phyloP scores from a whole-genome alignment of 92 coral and sea anemone species.

The Porites cylindrica region DNA sequence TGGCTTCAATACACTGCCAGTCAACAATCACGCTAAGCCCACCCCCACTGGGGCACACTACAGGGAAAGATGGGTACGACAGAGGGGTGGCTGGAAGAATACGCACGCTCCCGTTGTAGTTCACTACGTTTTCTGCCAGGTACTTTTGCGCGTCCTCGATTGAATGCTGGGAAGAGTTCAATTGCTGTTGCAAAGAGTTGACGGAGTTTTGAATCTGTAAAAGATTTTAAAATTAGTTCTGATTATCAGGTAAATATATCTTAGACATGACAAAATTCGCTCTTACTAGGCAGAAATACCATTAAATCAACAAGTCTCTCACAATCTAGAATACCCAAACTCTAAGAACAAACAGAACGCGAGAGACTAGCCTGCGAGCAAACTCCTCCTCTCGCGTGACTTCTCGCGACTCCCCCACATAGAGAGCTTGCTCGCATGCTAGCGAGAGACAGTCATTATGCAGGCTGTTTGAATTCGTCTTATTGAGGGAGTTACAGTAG shows the following conservation, averaged over 20 bases:
- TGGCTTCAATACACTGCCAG: slow-evolving; percentile 77
- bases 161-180: slow-evolving; percentile 63
- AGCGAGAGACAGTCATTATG: too few species aligned
- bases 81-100: slow-evolving; percentile 53
- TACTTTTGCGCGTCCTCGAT: slow-evolving; percentile 75
- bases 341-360: too few species aligned
- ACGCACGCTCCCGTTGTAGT: slow-evolving; percentile 90
- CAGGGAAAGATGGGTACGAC: slow-evolving; percentile 55
- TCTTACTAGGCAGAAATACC: too few species aligned
- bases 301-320: too few species aligned
- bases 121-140: slow-evolving; percentile 60
- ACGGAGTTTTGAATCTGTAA: slow-evolving; percentile 77
- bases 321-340: too few species aligned
- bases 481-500: too few species aligned
- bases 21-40: slow-evolving; percentile 78
- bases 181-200: slow-evolving; percentile 60
- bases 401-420: too few species aligned
- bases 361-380: too few species aligned
- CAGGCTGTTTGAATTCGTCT: too few species aligned
- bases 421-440: too few species aligned
- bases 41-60: slow-evolving; percentile 60
- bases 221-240: background rate
- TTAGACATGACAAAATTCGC: background rate
- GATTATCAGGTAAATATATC: too few species aligned
- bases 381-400: too few species aligned